Evolutionary conservation across 2,113 vertebrate genomes (phyloP), one percentile per base, ranked within the genome.

Genomic region (Theristicus caerulescens): DNA sequence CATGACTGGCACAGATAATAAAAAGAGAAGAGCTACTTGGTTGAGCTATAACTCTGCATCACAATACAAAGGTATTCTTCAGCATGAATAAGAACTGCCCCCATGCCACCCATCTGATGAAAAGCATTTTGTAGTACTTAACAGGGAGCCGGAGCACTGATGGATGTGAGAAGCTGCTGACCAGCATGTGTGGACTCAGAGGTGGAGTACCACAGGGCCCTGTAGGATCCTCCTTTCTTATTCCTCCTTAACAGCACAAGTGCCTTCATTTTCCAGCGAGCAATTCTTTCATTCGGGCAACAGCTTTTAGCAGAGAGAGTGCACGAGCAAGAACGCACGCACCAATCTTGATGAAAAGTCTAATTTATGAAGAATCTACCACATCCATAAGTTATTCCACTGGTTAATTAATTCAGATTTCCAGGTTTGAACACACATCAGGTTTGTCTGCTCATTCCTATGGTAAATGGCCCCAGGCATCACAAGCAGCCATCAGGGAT

Each of bases 381-480:
- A 31, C 42, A 95, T 96, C 66, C 38, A 6, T 76, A 76, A 86
- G 32, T 88, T 89, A 94, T 61, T 84, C 64, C 44, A 64, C 18
- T 64, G 29, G 64, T 93, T 84, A 82, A 81, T 93, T 73, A 65
- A 93, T 70, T 93, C 71, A 16, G 20, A 54, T 93, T 95, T 86
- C 83, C 69, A 78, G 24, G 57, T 93, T 59, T 90, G 36, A 88
- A 70, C 64, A 65, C 57, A 61, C 49, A 89, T 64, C 80, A 54
- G 40, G 49, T 92, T 93, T 91, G n/a, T 84, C 61, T 87, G 73
- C 40, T 86, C 52, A 69, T 88, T 55, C 61, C 51, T 81, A 19
- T 1, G 3, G 72, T 62, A 78, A 70, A 65, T 15, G 27, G 47
- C 86, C 71, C 46, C 61, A 94, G 76, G 59, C 82, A 86, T 24